Evolutionary conservation across 2,797 vertebrate species (phyloP).

Genomic region (Petrocephalus schoutedeni): DNA sequence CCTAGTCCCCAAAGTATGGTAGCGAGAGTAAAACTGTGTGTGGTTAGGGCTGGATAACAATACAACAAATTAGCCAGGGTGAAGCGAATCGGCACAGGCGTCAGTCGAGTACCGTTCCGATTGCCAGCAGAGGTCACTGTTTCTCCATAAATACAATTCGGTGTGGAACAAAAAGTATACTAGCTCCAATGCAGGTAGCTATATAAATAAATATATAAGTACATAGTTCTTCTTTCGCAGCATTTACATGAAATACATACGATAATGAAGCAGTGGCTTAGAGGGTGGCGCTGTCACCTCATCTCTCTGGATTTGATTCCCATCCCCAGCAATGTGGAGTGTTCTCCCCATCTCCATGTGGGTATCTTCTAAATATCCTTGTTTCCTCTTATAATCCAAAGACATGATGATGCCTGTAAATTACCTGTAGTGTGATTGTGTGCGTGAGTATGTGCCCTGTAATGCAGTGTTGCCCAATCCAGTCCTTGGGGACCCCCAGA

Average conservation of each 20-base stretch:
- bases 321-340: neutral
- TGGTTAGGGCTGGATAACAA: neutral
- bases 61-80: neutral
- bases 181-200: neutral
- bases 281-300: neutral
- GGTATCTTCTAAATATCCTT: too few species aligned
- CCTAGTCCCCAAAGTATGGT: neutral
- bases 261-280: neutral
- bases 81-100: neutral
- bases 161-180: neutral
- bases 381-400: neutral
- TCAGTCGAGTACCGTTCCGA: neutral
- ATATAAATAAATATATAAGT: neutral
- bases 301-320: neutral
- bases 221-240: neutral
- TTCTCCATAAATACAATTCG: neutral
- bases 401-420: neutral
- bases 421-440: neutral
- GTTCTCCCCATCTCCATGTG: too few species aligned
- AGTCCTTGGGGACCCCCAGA: neutral
- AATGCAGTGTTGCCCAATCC: neutral
- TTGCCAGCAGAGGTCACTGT: constrained; percentile 11
- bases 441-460: neutral
- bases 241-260: neutral
- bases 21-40: neutral